A percentile compares a stretch with the other conserved stretches of the same genome.
phyloP scores from a whole-genome alignment of 2,888 invertebrate genomes.

The Meteorus colon region DNA sequence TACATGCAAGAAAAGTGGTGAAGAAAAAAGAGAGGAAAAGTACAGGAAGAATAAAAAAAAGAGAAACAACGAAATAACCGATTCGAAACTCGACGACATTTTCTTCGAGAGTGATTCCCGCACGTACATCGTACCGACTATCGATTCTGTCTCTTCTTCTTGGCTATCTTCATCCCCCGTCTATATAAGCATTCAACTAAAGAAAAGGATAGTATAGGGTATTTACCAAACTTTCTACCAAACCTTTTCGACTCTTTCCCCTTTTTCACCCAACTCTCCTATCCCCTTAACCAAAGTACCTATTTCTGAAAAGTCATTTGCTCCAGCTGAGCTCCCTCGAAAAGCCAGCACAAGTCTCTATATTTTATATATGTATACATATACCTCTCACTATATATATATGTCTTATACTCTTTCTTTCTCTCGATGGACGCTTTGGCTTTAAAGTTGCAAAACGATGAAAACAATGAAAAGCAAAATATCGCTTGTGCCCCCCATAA shows the following conservation, averaged over 20 bases:
- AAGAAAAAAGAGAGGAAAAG: conserved; percentile 27
- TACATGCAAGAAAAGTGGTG: conserved; percentile 16
- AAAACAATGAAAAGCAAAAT: conserved; percentile 39
- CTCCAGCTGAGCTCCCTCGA: conserved; percentile 35
- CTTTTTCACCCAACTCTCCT: background rate
- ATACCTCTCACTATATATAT: background rate
- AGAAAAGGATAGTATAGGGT: conserved; percentile 48
- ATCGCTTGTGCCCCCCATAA: conserved; percentile 16
- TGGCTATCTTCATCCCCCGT: conserved; percentile 22
- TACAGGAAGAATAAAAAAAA: conserved; percentile 19
- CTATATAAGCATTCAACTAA: conserved; percentile 49
- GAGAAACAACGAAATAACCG: conserved; percentile 32
- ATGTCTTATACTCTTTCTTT: conserved; percentile 7
- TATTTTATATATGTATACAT: background rate
- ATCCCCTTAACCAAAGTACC: conserved; percentile 29
- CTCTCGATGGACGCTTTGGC: conserved; percentile 8
- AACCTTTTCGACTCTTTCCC: conserved; percentile 15
- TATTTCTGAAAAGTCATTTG: conserved; percentile 50
- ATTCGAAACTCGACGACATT: conserved; percentile 48
- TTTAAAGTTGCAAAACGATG: conserved; percentile 37
- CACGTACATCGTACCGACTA: conserved; percentile 49
- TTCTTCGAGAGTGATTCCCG: conserved; percentile 51
- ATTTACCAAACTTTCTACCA: conserved; percentile 47
- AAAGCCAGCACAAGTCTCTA: conserved; percentile 17
- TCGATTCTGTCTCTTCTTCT: conserved; percentile 47